These are phyloP conservation scores for Glyphotaelius pellucidus DNA, from an alignment of 2,888 invertebrate genomes.

Conservation along the genomic window DNA sequence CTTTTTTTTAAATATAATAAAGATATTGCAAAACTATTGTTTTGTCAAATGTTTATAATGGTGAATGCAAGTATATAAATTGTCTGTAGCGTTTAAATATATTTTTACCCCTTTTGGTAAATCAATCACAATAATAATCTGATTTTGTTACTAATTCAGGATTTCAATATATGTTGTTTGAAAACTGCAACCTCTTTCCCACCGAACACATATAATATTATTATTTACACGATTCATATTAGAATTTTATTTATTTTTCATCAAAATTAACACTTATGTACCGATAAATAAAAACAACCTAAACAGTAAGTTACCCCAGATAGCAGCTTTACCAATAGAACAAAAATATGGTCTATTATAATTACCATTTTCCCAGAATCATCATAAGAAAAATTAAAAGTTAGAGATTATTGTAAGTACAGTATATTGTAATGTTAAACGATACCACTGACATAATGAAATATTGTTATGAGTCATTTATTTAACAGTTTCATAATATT, in stretches of 20 bases:
- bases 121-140: no score
- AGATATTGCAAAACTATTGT: no score
- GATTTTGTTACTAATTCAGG: no score
- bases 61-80: no score
- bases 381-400: conserved; percentile 27
- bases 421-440: conserved; percentile 32
- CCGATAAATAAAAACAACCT: not conserved
- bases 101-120: no score
- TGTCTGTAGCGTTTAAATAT: no score
- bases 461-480: not conserved
- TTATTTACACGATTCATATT: not conserved
- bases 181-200: no score
- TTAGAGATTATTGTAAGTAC: conserved; percentile 31
- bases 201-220: not conserved
- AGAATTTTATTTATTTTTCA: not conserved
- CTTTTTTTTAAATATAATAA: no score
- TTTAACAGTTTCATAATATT: not conserved
- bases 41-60: no score
- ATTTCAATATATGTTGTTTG: no score
- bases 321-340: not conserved
- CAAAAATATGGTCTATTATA: not conserved
- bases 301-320: not conserved
- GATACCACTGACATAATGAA: not conserved
- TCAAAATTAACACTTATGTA: not conserved
- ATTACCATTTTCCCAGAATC: conserved; percentile 25